Base-by-base conservation (phyloP, 2,113 vertebrate species). In the Beaufortia kweichowensis region DNA sequence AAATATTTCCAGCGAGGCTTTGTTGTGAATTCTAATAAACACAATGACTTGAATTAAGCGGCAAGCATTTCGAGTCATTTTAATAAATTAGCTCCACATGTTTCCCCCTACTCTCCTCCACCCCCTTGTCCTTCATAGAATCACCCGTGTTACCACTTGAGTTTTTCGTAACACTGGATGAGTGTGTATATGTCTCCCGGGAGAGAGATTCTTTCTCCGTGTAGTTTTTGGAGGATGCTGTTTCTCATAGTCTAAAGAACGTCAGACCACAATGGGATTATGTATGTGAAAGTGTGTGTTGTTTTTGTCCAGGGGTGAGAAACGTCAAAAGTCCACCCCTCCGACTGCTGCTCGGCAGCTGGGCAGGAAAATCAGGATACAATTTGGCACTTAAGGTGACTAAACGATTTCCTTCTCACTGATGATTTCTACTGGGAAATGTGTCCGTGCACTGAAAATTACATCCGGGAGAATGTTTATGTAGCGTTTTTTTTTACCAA, bases 391-490 rank as follows among this genome's bases (percentile, higher is more conserved):
- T 99, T 98, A 96, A 92, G 94, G 93, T 96, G 94, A 95, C 95
- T 96, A 97, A 99, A 98, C 94, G 94, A 97, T 97, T 98, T 99
- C 96, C 97, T 97, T 94, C 95, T 94, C 94, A 92, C 95, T 94
- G 96, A 94, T 96, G 93, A 92, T 92, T 97, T 96, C 94, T 96
- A 96, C 95, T 98, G 95, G 96, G 96, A 97, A 96, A 96, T 96
- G 94, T 95, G 96, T 96, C 94, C 92, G 95, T 94, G 95, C 94
- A 95, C 94, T 92, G 94, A 95, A 98, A 98, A 98, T 98, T 96
- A 92, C 96, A 96, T 99, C 96, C 95, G 95, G 96, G 93, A 96
- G 96, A 96, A 97, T 98, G 96, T 98, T 98, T 98, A 97, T 96
- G 93, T 94, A 96, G 94, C 93, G 63, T 72, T 56, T 60, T 71